Evolutionary conservation across 2,797 vertebrate species (phyloP), one percentile per base, ranked within the genome.

Genomic region (Notamacropus eugenii): DNA sequence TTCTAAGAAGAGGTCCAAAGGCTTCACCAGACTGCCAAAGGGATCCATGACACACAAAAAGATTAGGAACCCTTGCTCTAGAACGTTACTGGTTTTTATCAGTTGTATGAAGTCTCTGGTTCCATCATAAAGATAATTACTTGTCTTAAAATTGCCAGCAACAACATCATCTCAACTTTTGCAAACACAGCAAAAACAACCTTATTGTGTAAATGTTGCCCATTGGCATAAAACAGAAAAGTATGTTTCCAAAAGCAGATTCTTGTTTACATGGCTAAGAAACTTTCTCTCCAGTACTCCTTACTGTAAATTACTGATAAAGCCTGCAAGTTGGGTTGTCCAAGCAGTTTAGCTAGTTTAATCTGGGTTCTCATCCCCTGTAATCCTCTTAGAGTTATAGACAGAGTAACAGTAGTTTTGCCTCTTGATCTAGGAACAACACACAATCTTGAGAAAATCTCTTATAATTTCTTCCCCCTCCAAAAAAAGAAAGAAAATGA

Each of bases 211-310:
- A 96, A 95, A 93, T 92, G 54, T 93, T 96, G 92, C 90, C 92
- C 93, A 93, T 56, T 90, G 31, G 93, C 82, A 93, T 55, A 52
- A 93, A 90, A 90, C 40, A 34, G 31, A 54, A 91, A 91, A 54
- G 92, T 93, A 27, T 55, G 82, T 95, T 94, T 96, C 96, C 62
- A 67, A 82, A 97, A 95, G 96, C 57, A 94, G 62, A 90, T 16
- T 93, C 59, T 97, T 97, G 95, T 57, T 95, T 94, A 91, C 24
- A 12, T 94, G 96, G 93, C 56, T 95, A 91, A 93, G 97, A 96
- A 96, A 74, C 29, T 94, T 93, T 94, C 54, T 96, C 90, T 92
- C 82, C 57, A 92, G 27, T 95, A 92, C 52, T 94, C 90, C 93
- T 95, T 94, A 92, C 90, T 97, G 24, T 95, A 91, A 93, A 93